phyloP scores from a whole-genome alignment of 2,113 vertebrate species.

The Pachycephala philippinensis region DNA sequence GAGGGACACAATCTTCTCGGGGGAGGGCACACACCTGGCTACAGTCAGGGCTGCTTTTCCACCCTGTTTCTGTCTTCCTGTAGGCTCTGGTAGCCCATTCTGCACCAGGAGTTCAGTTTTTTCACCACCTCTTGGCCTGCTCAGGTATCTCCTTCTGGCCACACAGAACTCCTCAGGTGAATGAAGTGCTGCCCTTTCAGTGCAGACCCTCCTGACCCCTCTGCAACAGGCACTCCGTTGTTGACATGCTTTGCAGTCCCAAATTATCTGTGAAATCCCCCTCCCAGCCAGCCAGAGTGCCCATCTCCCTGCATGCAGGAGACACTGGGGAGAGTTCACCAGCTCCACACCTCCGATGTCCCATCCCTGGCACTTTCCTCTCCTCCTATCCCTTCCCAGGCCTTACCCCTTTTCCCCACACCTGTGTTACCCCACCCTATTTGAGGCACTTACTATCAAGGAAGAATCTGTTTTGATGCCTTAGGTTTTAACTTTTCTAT shows the following conservation, averaged over 20 bases:
- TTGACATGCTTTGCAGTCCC: neutral
- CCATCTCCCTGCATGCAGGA: neutral
- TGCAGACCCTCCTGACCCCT: neutral
- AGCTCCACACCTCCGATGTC: neutral
- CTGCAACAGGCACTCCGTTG: neutral
- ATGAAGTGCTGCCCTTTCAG: neutral
- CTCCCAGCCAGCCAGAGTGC: neutral
- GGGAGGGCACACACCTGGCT: neutral
- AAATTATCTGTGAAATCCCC: neutral
- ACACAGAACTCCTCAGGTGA: neutral
- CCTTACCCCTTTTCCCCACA: neutral
- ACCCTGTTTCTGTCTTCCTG: neutral
- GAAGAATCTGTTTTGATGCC: neutral
- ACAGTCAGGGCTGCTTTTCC: neutral
- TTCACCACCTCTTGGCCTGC: neutral
- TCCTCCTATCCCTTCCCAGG: neutral
- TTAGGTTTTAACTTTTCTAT: too few relatives aligned
- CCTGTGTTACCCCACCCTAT: neutral
- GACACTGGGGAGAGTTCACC: neutral
- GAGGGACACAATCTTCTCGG: neutral
- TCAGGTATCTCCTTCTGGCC: neutral
- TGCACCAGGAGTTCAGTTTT: neutral
- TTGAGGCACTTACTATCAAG: neutral
- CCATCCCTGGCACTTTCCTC: neutral
- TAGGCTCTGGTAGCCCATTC: neutral